Percentiles rank a stretch among this genome's conserved stretches.
Evolutionary conservation across 2,113 vertebrate species (phyloP).

Genomic region (Brachyhypopomus occidentalis): DNA sequence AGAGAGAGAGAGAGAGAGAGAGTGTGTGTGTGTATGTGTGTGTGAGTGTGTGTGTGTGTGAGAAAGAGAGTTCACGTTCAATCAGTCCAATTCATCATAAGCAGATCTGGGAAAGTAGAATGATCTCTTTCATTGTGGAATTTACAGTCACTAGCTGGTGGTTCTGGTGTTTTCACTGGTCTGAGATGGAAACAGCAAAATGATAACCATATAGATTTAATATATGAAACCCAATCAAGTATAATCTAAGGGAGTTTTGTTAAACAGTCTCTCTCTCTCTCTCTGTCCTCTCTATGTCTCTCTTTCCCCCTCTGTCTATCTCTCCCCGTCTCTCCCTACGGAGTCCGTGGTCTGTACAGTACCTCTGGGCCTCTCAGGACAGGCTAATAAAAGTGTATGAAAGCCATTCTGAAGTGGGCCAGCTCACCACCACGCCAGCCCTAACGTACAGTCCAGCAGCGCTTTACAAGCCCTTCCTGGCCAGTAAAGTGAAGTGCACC

Average conservation of each 20-base stretch:
- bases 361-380: constrained; percentile 44
- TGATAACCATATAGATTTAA: background rate
- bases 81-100: background rate
- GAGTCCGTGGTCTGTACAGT: constrained; percentile 44
- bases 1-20: too few species aligned
- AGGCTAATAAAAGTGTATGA: constrained; percentile 61
- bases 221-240: background rate
- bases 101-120: too few species aligned
- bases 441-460: constrained; percentile 64
- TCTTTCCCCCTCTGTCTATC: background rate
- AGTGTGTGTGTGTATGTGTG: background rate
- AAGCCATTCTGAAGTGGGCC: constrained; percentile 57
- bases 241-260: background rate
- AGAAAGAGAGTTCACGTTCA: too few species aligned
- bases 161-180: too few species aligned
- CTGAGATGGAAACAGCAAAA: too few species aligned
- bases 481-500: constrained; percentile 63
- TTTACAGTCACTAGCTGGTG: too few species aligned
- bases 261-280: background rate
- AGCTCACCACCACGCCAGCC: constrained; percentile 53
- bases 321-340: background rate
- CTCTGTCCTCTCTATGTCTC: background rate
- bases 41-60: too few species aligned
- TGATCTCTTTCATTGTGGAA: too few species aligned
- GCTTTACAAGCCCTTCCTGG: constrained; percentile 63